These are phyloP conservation scores for Bilobella aurantiaca DNA, from an alignment of 1,140 invertebrate species.

Conservation along the genomic window DNA sequence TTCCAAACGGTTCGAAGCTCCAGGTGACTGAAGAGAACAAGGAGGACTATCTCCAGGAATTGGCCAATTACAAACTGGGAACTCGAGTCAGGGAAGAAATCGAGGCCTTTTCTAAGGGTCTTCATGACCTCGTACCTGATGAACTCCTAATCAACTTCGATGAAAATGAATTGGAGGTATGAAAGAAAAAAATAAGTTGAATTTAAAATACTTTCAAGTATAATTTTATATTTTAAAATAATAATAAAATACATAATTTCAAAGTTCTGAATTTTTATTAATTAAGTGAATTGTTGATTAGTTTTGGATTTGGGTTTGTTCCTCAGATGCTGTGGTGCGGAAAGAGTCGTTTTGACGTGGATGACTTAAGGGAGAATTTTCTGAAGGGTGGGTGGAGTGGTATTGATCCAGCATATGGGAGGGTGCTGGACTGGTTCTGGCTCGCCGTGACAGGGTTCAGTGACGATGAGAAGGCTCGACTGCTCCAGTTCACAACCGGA, in stretches of 20 bases:
- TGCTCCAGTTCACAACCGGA: conserved; percentile 85
- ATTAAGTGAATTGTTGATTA: too few species aligned
- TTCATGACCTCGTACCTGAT: conserved; percentile 81
- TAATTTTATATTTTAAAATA: too few species aligned
- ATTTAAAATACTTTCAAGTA: not conserved
- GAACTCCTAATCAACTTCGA: conserved; percentile 88
- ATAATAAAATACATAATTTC: too few species aligned
- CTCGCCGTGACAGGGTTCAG: conserved; percentile 81
- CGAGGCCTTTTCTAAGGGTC: conserved; percentile 74
- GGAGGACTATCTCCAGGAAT: conserved; percentile 69
- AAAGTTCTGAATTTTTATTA: too few species aligned
- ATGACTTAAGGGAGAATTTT: conserved; percentile 49
- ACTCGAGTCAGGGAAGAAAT: conserved; percentile 69
- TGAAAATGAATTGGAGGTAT: conserved; percentile 88
- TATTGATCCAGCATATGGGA: conserved; percentile 27
- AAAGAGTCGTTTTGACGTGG: conserved; percentile 14
- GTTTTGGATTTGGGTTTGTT: not conserved
- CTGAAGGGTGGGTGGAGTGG: conserved; percentile 35
- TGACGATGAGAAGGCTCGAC: conserved; percentile 78
- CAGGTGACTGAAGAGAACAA: conserved; percentile 66
- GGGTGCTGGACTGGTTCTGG: conserved; percentile 87
- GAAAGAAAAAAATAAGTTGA: not conserved
- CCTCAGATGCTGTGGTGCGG: conserved; percentile 28
- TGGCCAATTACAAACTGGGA: conserved; percentile 77
- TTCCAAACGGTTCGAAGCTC: conserved; percentile 59